Evolutionary conservation across 2,113 vertebrate species (phyloP), one percentile per base, ranked within the genome.

Genomic region (Lutjanus erythropterus): DNA sequence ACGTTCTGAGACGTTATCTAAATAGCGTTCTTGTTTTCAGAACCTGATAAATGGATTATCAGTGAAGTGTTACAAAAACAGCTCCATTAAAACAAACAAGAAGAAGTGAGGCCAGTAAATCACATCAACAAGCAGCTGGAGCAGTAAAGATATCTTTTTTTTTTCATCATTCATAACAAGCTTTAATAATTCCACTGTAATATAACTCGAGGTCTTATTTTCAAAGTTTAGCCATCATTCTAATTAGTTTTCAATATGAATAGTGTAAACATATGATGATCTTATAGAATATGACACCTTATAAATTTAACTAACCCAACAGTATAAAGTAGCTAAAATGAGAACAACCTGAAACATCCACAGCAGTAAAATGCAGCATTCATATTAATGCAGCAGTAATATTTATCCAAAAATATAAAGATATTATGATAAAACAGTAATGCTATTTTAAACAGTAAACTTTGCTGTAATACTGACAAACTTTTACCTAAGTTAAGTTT

Each of bases 21-120:
- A 60, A 41, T 0, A 27, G 12, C 59, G 64, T 21, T 61, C 25
- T 61, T 71, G 65, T 76, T 81, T 68, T 31, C 1, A 33, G 10
- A 55, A 31, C 6, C 31, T 56, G 59, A 75, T 64, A 39, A 27
- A 70, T 82, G 41, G 75, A 68, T 79, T 35, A 60, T 53, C 23
- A 46, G 56, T 37, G 44, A 19, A 42, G 18, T 47, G 68, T 37
- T 52, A 9, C 3, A 35, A 58, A 59, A 73, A 70, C 46, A 42
- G 50, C 16, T 31, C 19, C 18, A 39, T 19, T 15, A 69, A 68
- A 75, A 71, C 31, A 76, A 82, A 50, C 71, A 19, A 37, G 39
- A 53, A 44, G 25, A 55, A 29, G 31, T 19, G 27, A 49, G 41
- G 66, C 39, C 37, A 65, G n/a, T 61, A 44, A 80, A 44, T 62